Percentiles rank a stretch among this genome's conserved stretches.
phyloP scores from a whole-genome alignment of 1,140 invertebrate species.

The Megalopta genalis region DNA sequence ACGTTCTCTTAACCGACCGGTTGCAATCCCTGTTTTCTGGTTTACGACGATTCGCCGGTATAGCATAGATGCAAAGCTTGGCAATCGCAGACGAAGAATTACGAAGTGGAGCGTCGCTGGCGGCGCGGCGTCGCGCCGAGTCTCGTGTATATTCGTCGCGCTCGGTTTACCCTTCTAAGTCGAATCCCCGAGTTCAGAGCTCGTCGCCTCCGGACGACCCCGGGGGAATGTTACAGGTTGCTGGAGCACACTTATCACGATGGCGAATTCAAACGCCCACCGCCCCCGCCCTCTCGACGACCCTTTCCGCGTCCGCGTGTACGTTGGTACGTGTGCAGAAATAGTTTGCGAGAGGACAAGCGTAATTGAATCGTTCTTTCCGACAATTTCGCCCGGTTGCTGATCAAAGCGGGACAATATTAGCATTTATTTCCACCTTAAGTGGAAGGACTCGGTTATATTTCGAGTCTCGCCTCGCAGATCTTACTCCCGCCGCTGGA shows the following conservation, averaged over 20 bases:
- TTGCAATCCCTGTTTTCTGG: constrained; percentile 51
- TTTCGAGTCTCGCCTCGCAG: neutral
- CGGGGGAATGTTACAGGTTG: constrained; percentile 45
- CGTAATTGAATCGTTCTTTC: constrained; percentile 43
- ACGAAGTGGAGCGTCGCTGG: constrained; percentile 60
- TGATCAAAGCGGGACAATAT: constrained; percentile 30
- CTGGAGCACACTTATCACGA: constrained; percentile 42
- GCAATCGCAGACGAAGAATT: constrained; percentile 64
- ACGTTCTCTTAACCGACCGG: neutral
- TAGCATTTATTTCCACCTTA: constrained; percentile 14
- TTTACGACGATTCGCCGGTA: constrained; percentile 42
- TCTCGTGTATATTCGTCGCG: constrained; percentile 54
- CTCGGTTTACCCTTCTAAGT: constrained; percentile 62
- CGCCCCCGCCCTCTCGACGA: neutral
- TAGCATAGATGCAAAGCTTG: constrained; percentile 59
- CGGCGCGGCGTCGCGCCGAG: constrained; percentile 3
- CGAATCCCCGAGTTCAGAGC: constrained; percentile 53
- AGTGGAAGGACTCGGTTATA: neutral
- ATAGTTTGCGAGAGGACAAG: constrained; percentile 31
- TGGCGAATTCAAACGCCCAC: constrained; percentile 36
- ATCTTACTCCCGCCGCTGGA: neutral
- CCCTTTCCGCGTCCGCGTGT: neutral
- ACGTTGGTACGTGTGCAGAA: constrained; percentile 5
- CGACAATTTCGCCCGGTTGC: neutral
- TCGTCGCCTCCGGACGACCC: constrained; percentile 46